Conservation (phyloP, 2,113 vertebrate genomes). For the Notothenia coriiceps region DNA sequence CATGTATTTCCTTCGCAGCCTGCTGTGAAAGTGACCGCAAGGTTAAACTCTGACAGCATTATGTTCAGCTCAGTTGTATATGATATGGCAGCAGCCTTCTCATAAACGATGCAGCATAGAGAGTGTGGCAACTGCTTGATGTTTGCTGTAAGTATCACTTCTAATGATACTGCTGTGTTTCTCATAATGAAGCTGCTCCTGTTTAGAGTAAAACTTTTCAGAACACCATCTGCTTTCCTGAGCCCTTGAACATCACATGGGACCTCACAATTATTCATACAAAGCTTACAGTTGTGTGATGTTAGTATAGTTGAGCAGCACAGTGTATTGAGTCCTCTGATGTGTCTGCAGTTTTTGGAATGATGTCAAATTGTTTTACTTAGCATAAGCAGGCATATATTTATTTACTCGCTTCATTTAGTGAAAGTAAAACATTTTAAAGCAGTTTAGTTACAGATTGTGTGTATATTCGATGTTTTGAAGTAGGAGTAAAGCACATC, state of each 20-base stretch:
- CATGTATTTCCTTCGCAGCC: background rate
- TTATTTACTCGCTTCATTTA: background rate
- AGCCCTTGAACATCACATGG: slow-evolving; percentile 21
- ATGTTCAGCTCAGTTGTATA: slow-evolving; percentile 2
- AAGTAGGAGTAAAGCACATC: background rate
- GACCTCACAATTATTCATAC: slow-evolving; percentile 25
- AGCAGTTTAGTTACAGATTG: background rate
- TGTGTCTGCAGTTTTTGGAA: slow-evolving; percentile 14
- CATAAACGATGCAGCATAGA: background rate
- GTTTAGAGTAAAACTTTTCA: slow-evolving; percentile 33
- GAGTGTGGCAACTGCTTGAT: slow-evolving; percentile 15
- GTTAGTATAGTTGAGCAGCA: slow-evolving; percentile 14
- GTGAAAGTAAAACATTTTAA: background rate
- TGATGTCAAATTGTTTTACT: slow-evolving; percentile 2
- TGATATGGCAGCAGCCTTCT: background rate
- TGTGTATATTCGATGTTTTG: background rate
- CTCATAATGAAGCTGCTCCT: slow-evolving; percentile 24
- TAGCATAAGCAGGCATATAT: background rate
- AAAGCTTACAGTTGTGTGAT: slow-evolving; percentile 25
- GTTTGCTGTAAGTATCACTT: slow-evolving; percentile 30
- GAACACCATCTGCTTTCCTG: slow-evolving; percentile 36
- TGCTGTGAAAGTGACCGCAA: slow-evolving; percentile 18
- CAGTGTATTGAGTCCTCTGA: background rate
- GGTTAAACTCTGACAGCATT: background rate
- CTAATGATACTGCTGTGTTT: slow-evolving; percentile 32